Evolutionary conservation across 1,140 invertebrate species (phyloP), one percentile per base, ranked within the genome.

Genomic region (Acromyrmex echinatior): DNA sequence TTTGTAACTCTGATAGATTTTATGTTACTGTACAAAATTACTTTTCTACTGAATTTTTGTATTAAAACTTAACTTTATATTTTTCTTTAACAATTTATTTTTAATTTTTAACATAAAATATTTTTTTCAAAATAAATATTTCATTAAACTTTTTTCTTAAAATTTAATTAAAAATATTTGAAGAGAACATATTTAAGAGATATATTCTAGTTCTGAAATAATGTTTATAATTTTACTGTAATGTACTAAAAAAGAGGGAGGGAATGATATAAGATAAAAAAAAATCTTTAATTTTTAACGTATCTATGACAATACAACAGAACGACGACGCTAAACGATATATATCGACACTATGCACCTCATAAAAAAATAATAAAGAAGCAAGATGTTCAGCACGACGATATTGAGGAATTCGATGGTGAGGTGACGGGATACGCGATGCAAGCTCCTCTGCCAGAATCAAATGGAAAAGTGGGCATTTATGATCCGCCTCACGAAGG

Each of bases 241-340:
- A 16, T 58, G 31, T 39, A 39, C 9, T 60, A 45, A 10, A 45
- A 10, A 10, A 45, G 39, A 45, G 39, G 9, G 39, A 45, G 9
- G 9, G 21, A 77, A 62, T 77, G n/a, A 0, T 74, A n/a, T 28
- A 39, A 21, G 1, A 39, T 12, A 28, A 6, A 18, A 58, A 31
- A 35, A 18, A 45, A 5, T 62, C 6, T 56, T 14, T 31, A 16
- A 51, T 85, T 60, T 73, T 28, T 63, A 28, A 77, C 45, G 65
- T 25, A 68, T 60, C 78, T 66, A 68, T 70, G 9, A 45, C 2
- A 3, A 45, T 45, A 45, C 39, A 88, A 18, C 84, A 97, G 96
- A 81, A 96, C 96, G 12, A 95, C 97, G 1, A 96, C 96, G 14
- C 88, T 97, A 28, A 96, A 97, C 88, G 96, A 97, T 86, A 95